Conservation (phyloP, 2,888 invertebrate species). For the Luperina testacea region DNA sequence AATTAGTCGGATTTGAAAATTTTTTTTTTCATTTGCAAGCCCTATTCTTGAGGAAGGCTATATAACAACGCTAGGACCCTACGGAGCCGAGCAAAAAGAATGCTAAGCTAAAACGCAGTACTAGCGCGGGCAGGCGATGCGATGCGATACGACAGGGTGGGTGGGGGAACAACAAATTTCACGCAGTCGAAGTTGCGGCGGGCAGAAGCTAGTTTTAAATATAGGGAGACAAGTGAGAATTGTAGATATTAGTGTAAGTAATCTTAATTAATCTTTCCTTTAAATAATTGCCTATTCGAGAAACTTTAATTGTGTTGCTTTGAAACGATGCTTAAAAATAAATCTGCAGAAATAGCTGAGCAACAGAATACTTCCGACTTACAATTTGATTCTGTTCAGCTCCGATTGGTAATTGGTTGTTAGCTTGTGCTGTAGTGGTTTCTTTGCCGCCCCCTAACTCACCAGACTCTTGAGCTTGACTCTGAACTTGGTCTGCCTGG, state of each 20-base stretch:
- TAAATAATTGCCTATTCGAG: neutral
- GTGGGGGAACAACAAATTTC: neutral
- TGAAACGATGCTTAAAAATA: neutral
- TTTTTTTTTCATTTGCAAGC: neutral
- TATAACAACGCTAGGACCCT: too few relatives aligned
- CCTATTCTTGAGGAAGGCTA: neutral
- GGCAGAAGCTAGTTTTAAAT: neutral
- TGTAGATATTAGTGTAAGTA: neutral
- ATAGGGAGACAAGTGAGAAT: neutral
- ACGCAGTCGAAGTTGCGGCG: neutral
- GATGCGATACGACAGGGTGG: neutral
- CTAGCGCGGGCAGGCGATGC: neutral
- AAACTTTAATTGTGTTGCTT: neutral
- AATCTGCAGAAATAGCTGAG: neutral
- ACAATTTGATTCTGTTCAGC: slow-evolving; percentile 48
- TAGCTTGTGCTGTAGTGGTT: slow-evolving; percentile 33
- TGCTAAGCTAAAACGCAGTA: too few relatives aligned
- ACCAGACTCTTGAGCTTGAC: slow-evolving; percentile 44
- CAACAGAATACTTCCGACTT: slow-evolving; percentile 1
- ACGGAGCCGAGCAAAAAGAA: too few relatives aligned
- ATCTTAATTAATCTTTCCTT: neutral
- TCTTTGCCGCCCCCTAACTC: slow-evolving; percentile 58
- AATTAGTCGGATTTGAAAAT: neutral
- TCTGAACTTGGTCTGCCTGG: slow-evolving; percentile 67
- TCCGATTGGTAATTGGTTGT: slow-evolving; percentile 22